These are phyloP conservation scores for Notarius quadriscutis DNA, from an alignment of 2,113 vertebrate species.

Conservation along the genomic window DNA sequence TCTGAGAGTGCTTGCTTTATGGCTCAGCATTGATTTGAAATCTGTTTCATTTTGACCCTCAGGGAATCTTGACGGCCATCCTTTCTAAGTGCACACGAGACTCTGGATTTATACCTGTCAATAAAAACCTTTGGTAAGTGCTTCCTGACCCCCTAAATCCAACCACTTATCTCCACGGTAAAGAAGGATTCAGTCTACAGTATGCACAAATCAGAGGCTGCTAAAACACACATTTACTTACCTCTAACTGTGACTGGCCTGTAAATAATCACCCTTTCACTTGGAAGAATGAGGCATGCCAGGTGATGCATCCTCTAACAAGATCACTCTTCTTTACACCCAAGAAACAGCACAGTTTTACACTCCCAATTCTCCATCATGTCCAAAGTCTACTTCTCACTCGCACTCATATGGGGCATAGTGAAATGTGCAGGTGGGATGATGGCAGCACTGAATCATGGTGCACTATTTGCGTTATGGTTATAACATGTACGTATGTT, in stretches of 20 bases:
- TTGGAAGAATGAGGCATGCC: conserved; percentile 63
- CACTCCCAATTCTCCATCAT: conserved; percentile 46
- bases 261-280: conserved; percentile 75
- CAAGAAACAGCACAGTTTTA: conserved; percentile 57
- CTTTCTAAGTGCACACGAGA: conserved; percentile 72
- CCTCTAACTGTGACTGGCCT: conserved; percentile 66
- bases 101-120: conserved; percentile 77
- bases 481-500: background rate
- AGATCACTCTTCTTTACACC: conserved; percentile 68
- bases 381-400: conserved; percentile 22
- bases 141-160: conserved; percentile 76
- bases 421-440: background rate
- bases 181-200: conserved; percentile 72
- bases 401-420: background rate
- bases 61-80: conserved; percentile 74
- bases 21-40: conserved; percentile 67
- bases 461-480: background rate
- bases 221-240: conserved; percentile 77
- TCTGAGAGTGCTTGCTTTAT: conserved; percentile 67
- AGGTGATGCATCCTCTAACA: conserved; percentile 62
- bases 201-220: conserved; percentile 75
- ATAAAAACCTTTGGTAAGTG: conserved; percentile 80
- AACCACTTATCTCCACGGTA: conserved; percentile 69
- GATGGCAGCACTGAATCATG: background rate
- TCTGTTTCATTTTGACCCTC: conserved; percentile 73